A percentile compares a stretch with the other conserved stretches of the same genome.
Evolutionary conservation across 2,113 vertebrate genomes (phyloP).

Genomic region (Tachuris rubrigastra): DNA sequence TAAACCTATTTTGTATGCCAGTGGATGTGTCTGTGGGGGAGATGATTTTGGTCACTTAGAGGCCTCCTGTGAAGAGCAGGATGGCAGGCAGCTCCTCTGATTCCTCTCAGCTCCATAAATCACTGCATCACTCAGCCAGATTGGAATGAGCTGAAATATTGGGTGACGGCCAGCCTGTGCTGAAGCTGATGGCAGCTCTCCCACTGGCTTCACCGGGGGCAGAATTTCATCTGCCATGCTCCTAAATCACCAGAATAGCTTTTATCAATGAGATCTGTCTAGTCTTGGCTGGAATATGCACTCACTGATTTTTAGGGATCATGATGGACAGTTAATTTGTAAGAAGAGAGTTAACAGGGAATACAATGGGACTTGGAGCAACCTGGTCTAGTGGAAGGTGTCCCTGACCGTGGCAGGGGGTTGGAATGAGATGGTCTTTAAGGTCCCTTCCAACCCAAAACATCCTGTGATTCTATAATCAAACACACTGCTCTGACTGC

Average conservation of each 20-base stretch:
- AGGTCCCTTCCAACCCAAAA: neutral
- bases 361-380: neutral
- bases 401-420: neutral
- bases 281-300: neutral
- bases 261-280: neutral
- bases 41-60: neutral
- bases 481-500: neutral
- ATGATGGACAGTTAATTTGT: neutral
- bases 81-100: neutral
- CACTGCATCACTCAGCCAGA: neutral
- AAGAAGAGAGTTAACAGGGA: neutral
- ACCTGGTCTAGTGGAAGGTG: neutral
- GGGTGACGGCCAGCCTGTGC: neutral
- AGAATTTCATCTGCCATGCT: neutral
- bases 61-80: neutral
- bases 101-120: neutral
- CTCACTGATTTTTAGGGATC: neutral
- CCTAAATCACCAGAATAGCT: neutral
- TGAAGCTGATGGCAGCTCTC: conserved; percentile 21
- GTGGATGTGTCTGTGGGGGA: neutral
- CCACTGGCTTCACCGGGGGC: neutral
- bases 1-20: neutral
- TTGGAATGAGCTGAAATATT: neutral
- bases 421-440: neutral
- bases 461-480: neutral